A percentile compares a stretch with the other conserved stretches of the same genome.
Evolutionary conservation across 2,888 invertebrate species (phyloP).

Genomic region (Synanthedon vespiformis): DNA sequence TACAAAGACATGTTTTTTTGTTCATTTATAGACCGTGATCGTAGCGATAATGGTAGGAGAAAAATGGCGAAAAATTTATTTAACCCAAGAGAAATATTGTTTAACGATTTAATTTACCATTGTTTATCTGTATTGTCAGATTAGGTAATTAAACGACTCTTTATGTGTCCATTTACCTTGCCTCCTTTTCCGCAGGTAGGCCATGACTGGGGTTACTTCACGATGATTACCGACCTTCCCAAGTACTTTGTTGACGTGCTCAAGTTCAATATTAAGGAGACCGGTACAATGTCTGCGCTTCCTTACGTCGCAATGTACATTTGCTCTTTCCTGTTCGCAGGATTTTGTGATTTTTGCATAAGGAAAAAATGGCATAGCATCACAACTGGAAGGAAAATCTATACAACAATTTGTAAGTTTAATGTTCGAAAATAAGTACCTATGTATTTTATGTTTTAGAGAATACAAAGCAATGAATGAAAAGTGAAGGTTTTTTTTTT

Average conservation of each 20-base stretch:
- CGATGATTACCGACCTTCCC: slow-evolving; percentile 77
- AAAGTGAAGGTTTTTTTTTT: no score
- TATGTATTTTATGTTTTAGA: no score
- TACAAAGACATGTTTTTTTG: no score
- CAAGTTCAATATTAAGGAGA: slow-evolving; percentile 73
- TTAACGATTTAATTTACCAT: no score
- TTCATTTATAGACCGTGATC: no score
- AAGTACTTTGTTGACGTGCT: slow-evolving; percentile 76
- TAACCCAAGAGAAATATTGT: not conserved
- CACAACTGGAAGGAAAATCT: slow-evolving; percentile 71
- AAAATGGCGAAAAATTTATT: no score
- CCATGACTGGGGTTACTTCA: slow-evolving; percentile 77
- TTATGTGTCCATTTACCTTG: not conserved
- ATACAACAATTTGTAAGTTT: slow-evolving; percentile 74
- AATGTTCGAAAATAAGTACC: no score
- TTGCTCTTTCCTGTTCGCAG: slow-evolving; percentile 71
- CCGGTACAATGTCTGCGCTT: slow-evolving; percentile 73
- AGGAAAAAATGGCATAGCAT: slow-evolving; percentile 69
- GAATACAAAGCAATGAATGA: no score
- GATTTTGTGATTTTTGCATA: slow-evolving; percentile 75
- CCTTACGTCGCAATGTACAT: slow-evolving; percentile 77
- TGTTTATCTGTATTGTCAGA: no score
- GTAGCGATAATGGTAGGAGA: no score
- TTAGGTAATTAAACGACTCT: not conserved
- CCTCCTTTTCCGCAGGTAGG: slow-evolving; percentile 52